phyloP scores from a whole-genome alignment of 2,113 vertebrate species.

The Climacteris rufus region DNA sequence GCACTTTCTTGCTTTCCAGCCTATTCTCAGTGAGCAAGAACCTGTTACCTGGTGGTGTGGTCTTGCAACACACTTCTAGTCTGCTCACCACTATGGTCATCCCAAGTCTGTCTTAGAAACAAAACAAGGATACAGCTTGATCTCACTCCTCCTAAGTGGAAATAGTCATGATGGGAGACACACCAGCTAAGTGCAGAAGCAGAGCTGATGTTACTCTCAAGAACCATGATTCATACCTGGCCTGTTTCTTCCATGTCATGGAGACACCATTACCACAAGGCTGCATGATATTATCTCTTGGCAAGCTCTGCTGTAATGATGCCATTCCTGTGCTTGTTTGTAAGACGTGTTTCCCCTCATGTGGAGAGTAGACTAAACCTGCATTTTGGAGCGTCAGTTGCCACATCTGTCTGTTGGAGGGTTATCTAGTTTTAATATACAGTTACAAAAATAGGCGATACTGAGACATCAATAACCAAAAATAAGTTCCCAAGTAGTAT shows the following conservation, averaged over 20 bases:
- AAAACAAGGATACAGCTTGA: not conserved
- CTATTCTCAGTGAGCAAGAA: not conserved
- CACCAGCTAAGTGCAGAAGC: not conserved
- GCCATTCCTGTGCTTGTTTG: not conserved
- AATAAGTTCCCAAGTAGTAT: not conserved
- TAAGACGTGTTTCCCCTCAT: not conserved
- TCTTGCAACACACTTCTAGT: not conserved
- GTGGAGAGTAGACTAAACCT: not conserved
- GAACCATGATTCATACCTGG: not conserved
- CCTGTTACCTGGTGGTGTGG: not conserved
- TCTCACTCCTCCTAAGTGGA: not conserved
- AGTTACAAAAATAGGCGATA: not conserved
- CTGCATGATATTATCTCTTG: not conserved
- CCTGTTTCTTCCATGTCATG: not conserved
- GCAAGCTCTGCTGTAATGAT: not conserved
- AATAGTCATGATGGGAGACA: fast-evolving
- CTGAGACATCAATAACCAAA: not conserved
- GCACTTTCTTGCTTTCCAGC: not conserved
- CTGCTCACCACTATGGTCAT: not conserved
- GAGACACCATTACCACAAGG: not conserved
- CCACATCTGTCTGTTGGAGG: not conserved
- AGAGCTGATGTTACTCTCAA: not conserved
- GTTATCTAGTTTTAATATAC: not conserved
- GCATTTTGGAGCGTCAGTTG: not conserved
- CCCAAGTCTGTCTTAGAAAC: not conserved